phyloP scores from a whole-genome alignment of 2,113 vertebrate genomes.

The Ranitomeya variabilis region DNA sequence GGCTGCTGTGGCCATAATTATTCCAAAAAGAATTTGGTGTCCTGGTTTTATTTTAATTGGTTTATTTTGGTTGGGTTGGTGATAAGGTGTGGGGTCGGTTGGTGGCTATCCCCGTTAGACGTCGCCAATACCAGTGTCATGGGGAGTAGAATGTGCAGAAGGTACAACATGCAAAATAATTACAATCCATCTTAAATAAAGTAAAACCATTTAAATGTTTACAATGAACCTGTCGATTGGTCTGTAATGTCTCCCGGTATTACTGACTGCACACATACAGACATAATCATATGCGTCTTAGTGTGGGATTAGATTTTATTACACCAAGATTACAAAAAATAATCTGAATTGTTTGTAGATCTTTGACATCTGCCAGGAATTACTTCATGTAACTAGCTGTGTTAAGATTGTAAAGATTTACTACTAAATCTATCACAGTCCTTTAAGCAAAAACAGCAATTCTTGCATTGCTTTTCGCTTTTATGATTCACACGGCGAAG shows the following conservation, averaged over 20 bases:
- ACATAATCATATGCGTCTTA: slow-evolving; percentile 14
- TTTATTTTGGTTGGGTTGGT: too few relatives aligned
- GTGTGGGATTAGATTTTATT: not conserved
- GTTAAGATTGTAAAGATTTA: not conserved
- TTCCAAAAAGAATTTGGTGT: too few relatives aligned
- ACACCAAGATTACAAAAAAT: slow-evolving; percentile 1
- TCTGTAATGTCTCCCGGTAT: not conserved
- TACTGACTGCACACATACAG: not conserved
- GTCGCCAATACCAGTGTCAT: too few relatives aligned
- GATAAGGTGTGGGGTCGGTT: too few relatives aligned
- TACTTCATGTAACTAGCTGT: not conserved
- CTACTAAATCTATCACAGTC: not conserved
- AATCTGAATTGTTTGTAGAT: not conserved
- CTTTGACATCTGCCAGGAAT: not conserved
- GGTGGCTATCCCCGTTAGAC: too few relatives aligned
- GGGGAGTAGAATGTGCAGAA: not conserved
- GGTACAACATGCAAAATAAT: not conserved
- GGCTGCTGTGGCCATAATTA: too few relatives aligned
- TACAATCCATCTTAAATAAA: too few relatives aligned
- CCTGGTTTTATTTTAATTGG: too few relatives aligned
- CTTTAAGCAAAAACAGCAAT: not conserved
- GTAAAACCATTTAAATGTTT: not conserved
- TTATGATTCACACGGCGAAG: too few relatives aligned
- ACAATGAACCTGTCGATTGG: not conserved
- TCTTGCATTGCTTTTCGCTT: too few relatives aligned